These are phyloP conservation scores for Neogale vison DNA, from an alignment of 2,113 vertebrate genomes.

Conservation along the genomic window DNA sequence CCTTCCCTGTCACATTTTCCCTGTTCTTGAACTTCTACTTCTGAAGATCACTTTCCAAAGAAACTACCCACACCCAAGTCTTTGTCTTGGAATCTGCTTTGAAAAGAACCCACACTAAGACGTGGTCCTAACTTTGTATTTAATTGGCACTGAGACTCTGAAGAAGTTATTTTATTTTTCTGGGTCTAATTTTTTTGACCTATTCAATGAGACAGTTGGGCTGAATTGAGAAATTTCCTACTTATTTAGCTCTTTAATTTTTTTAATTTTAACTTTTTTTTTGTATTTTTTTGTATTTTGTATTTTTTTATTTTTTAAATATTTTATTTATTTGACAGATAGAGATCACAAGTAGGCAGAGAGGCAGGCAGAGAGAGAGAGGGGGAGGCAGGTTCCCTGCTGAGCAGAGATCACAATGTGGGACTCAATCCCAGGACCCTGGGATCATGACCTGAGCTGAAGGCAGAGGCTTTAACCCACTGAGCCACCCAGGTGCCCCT, in stretches of 20 bases:
- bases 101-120: neutral
- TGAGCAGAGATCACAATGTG: too few species aligned
- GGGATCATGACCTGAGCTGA: too few species aligned
- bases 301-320: too few species aligned
- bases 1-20: neutral
- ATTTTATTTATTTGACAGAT: too few species aligned
- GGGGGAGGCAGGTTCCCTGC: too few species aligned
- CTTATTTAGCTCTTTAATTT: neutral
- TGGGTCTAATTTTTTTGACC: neutral
- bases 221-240: neutral
- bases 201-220: neutral
- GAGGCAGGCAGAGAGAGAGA: too few species aligned
- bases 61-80: neutral
- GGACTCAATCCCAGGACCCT: too few species aligned
- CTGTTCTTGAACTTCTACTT: neutral
- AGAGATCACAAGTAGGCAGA: too few species aligned
- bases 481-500: too few species aligned
- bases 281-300: too few species aligned
- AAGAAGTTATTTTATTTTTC: neutral
- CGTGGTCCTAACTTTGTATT: neutral
- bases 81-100: neutral
- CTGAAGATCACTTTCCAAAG: neutral
- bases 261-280: too few species aligned
- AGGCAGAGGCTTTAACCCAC: too few species aligned
- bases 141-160: neutral